Base-by-base conservation (phyloP, 1,140 invertebrate species). In the Zaprionus inermis region DNA sequence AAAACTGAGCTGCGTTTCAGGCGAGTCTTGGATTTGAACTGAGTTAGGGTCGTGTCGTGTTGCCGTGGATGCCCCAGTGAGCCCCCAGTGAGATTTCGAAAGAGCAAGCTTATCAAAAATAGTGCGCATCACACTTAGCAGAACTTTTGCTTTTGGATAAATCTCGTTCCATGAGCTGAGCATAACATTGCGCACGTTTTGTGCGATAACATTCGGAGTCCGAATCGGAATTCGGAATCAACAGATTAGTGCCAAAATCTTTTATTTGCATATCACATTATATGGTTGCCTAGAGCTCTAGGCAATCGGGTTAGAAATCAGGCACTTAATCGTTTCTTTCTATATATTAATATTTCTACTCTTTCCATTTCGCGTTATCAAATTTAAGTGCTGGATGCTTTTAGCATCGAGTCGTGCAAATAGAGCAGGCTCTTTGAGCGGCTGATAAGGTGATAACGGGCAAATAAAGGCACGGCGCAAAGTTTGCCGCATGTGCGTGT, bases 1-100 rank as follows among this genome's bases (percentile, higher is more conserved):
- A 70, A 72, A 64, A 55, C 76, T 73, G 83, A 79, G 79, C 82
- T 88, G 84, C 59, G 72, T 63, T 66, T 73, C 76, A 79, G 73
- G 57, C 71, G 68, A 78, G 83, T 76, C 75, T 79, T 65, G 67
- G 70, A 66, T 71, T 74, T 66, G 64, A 54, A 75, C 74, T 75
- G 82, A 81, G 74, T 68, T 69, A 64, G 72, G 72, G 67, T 74
- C 65, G 56, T n/a, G 60, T 38, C 49, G 38, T 28, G 38, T 49
- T 11, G 44, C 54, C 32, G 56, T 61, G 24, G 70, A 76, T 57
- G 55, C 32, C 71, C 74, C 41, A 32, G 30, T 32, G 30, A 32
- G 30, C 5, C 5, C 5, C 30, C 30, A 6, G 30, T 4, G 5
- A 32, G n/a, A 16, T 44, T n/a, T n/a, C 36, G 36, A 14, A n/a